These are phyloP conservation scores for Halcyon chelicuti DNA, from an alignment of 2,797 vertebrate genomes.

Conservation along the genomic window DNA sequence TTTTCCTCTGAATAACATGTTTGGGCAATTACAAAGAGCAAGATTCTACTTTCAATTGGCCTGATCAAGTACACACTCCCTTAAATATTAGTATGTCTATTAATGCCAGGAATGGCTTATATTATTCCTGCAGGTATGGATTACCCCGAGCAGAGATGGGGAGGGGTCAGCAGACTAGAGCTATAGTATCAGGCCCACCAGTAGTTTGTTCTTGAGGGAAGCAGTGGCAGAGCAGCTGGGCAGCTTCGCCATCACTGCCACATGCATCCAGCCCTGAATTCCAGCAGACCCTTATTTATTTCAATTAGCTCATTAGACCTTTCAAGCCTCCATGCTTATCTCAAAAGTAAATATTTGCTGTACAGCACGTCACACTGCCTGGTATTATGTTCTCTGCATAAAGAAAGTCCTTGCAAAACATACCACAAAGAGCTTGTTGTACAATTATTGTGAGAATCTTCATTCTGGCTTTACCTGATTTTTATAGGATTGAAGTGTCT, in stretches of 20 bases:
- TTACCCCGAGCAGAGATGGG: background rate
- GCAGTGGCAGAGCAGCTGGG: background rate
- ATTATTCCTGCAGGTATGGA: background rate
- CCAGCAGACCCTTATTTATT: constrained; percentile 49
- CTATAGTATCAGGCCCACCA: background rate
- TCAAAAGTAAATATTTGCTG: constrained; percentile 49
- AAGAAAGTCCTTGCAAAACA: constrained; percentile 29
- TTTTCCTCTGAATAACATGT: background rate
- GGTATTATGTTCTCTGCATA: background rate
- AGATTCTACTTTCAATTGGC: background rate
- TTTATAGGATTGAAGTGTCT: constrained; percentile 19
- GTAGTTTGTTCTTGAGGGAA: background rate
- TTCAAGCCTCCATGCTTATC: constrained; percentile 37
- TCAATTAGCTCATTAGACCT: constrained; percentile 44
- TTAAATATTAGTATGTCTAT: background rate
- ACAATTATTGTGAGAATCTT: background rate
- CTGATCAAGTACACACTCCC: background rate
- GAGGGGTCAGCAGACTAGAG: background rate
- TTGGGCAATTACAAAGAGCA: background rate
- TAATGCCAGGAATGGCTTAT: background rate
- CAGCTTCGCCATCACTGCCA: background rate
- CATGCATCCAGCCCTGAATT: background rate
- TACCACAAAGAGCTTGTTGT: background rate
- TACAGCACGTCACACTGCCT: background rate
- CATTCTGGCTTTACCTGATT: background rate